Percentiles rank a stretch among this genome's conserved stretches.
These are phyloP conservation scores for Dipodomys merriami DNA, from an alignment of 2,113 vertebrate species.

Conservation along the genomic window DNA sequence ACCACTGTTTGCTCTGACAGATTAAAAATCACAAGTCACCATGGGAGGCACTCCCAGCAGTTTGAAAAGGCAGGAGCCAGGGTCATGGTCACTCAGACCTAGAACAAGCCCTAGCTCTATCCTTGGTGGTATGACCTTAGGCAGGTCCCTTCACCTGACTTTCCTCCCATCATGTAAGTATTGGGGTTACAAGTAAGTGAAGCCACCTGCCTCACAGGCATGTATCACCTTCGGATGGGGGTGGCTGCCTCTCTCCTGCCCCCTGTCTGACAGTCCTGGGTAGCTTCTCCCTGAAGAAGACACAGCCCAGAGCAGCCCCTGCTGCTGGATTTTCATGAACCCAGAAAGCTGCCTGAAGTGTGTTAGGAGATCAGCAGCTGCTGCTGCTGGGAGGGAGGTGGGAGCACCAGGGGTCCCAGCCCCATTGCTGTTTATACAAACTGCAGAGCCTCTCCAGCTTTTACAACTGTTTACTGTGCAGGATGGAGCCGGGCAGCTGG, in stretches of 20 bases:
- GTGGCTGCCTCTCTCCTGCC: neutral
- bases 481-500: constrained; percentile 23
- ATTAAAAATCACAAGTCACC: constrained; percentile 10
- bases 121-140: neutral
- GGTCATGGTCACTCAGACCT: neutral
- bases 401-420: neutral
- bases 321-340: neutral
- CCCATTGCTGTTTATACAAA: neutral
- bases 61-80: neutral
- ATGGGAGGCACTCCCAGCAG: neutral
- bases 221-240: neutral
- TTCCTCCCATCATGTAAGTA: neutral
- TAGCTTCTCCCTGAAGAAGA: neutral
- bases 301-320: neutral
- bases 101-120: neutral
- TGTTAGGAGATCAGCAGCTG: neutral
- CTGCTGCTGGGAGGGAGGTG: neutral
- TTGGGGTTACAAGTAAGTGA: neutral
- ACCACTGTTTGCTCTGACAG: neutral
- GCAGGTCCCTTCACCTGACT: neutral
- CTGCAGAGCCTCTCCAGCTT: neutral
- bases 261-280: neutral
- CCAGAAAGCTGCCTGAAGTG: neutral
- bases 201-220: neutral
- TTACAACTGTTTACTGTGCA: constrained; percentile 39